A percentile compares a stretch with the other conserved stretches of the same genome.
These are phyloP conservation scores for Nephrotoma appendiculata DNA, from an alignment of 2,888 invertebrate genomes.

Conservation along the genomic window DNA sequence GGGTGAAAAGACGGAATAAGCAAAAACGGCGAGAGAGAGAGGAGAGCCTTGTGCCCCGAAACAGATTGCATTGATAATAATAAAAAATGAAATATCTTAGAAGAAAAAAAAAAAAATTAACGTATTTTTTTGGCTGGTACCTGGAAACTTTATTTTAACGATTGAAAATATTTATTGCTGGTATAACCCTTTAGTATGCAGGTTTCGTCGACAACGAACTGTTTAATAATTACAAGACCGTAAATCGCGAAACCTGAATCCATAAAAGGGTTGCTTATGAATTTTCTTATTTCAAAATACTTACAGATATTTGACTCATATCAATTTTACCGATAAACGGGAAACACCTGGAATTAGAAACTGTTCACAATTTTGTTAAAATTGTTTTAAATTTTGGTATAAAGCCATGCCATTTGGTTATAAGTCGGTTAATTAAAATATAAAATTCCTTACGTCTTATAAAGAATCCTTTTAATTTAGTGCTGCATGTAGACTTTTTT, in stretches of 20 bases:
- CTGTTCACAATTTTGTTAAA: neutral
- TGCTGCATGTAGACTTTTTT: neutral
- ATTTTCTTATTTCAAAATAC: too few species aligned
- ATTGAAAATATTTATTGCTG: neutral
- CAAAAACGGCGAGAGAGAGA: too few species aligned
- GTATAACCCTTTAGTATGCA: slow-evolving; percentile 66
- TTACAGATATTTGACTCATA: neutral
- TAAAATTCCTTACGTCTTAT: neutral
- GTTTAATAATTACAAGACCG: slow-evolving; percentile 48
- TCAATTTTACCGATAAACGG: neutral
- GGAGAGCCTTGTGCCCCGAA: too few species aligned
- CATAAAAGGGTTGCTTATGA: slow-evolving; percentile 39
- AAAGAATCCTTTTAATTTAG: neutral
- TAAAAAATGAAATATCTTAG: too few species aligned
- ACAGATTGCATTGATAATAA: too few species aligned
- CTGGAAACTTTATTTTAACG: too few species aligned
- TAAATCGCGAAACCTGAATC: slow-evolving; percentile 75
- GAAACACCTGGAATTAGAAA: too few species aligned
- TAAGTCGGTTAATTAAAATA: neutral
- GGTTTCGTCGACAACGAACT: slow-evolving; percentile 97
- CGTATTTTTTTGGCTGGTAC: too few species aligned
- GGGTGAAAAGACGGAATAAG: too few species aligned
- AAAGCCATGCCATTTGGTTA: neutral
- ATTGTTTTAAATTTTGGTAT: neutral
- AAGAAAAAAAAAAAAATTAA: too few species aligned